Conservation (phyloP, 2,113 vertebrate species). For the Arvicanthis niloticus region DNA sequence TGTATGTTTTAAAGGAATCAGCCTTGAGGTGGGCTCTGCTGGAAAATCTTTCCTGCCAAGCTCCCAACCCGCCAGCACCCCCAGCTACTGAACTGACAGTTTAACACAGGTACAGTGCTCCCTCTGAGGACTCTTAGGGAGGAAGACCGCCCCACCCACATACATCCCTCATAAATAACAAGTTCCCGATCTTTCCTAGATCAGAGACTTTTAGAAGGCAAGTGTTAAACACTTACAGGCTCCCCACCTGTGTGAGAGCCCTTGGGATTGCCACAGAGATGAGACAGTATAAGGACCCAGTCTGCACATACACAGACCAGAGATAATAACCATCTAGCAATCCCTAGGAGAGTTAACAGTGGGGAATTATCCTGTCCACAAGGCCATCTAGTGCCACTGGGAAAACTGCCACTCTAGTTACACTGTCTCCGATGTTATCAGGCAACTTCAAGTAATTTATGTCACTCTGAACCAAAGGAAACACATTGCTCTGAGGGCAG, state of each 20-base stretch:
- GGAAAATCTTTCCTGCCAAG: not conserved
- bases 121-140: not conserved
- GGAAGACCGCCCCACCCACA: not conserved
- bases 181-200: not conserved
- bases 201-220: not conserved
- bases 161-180: not conserved
- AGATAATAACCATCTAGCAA: conserved; percentile 14
- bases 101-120: not conserved
- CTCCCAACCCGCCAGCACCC: not conserved
- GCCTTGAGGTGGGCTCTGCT: not conserved
- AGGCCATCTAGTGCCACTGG: not conserved
- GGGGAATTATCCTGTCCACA: not conserved
- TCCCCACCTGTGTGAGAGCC: not conserved
- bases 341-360: not conserved
- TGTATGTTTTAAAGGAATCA: not conserved
- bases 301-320: conserved; percentile 19
- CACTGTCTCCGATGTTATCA: conserved; percentile 29
- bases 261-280: conserved; percentile 21
- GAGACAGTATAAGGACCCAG: not conserved
- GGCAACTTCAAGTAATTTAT: conserved; percentile 16
- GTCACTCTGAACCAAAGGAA: conserved; percentile 59
- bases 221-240: not conserved
- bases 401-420: conserved; percentile 34
- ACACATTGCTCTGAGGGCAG: conserved; percentile 22
- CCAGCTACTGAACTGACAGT: not conserved